Evolutionary conservation across 2,888 invertebrate species (phyloP).

Genomic region (Coremacera marginata): DNA sequence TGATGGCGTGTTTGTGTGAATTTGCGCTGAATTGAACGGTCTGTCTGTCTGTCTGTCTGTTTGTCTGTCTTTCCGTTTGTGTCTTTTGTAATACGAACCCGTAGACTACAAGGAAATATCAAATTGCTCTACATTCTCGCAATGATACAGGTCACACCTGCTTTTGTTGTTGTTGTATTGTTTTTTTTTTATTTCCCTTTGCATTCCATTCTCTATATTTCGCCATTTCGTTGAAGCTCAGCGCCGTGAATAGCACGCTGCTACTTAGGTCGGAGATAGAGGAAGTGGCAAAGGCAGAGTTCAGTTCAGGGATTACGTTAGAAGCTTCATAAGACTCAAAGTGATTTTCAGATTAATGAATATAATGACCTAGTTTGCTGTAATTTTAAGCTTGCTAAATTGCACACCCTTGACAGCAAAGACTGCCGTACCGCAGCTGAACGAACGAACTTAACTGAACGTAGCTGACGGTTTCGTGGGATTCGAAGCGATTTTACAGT

Average conservation of each 20-base stretch:
- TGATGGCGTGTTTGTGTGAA: neutral
- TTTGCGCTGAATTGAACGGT: neutral
- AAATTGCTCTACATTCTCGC: slow-evolving; percentile 42
- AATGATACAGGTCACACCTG: slow-evolving; percentile 36
- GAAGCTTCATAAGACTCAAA: slow-evolving; percentile 21
- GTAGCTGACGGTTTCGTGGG: neutral
- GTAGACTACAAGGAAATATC: slow-evolving; percentile 29
- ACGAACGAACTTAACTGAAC: neutral
- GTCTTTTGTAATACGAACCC: slow-evolving; percentile 13
- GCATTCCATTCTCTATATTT: neutral
- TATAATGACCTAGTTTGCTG: slow-evolving; percentile 63
- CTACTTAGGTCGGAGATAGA: neutral
- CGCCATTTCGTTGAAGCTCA: slow-evolving; percentile 50
- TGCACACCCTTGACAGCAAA: neutral
- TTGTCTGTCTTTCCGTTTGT: neutral
- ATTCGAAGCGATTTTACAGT: neutral
- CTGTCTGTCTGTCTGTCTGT: neutral
- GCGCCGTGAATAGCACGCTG: neutral
- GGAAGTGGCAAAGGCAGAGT: slow-evolving; percentile 38
- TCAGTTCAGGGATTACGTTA: slow-evolving; percentile 18
- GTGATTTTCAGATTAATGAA: slow-evolving; percentile 62
- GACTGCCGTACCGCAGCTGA: neutral
- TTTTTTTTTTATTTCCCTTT: slow-evolving; percentile 13
- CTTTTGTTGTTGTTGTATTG: slow-evolving; percentile 30
- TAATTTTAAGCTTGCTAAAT: slow-evolving; percentile 51